Evolutionary conservation across 2,113 vertebrate species (phyloP).

Genomic region (Vombatus ursinus): DNA sequence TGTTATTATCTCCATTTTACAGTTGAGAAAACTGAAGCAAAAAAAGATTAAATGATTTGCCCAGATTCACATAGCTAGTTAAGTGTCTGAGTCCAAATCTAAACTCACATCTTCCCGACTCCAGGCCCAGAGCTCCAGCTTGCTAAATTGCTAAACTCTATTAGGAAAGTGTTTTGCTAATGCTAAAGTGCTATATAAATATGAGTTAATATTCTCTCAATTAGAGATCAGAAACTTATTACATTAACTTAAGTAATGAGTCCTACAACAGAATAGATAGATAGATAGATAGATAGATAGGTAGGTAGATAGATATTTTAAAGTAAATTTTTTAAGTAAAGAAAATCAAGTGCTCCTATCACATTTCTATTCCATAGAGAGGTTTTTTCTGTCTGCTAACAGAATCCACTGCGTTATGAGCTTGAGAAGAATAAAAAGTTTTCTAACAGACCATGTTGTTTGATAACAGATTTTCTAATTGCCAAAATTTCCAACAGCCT

Average conservation of each 20-base stretch:
- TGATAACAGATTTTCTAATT: not conserved
- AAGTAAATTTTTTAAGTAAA: too few relatives aligned
- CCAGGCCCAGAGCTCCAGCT: not conserved
- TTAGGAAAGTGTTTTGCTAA: not conserved
- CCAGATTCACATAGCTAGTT: not conserved
- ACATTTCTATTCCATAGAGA: not conserved
- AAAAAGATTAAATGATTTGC: not conserved
- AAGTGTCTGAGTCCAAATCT: not conserved
- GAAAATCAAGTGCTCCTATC: not conserved
- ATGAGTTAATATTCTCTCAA: not conserved
- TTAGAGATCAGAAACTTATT: not conserved
- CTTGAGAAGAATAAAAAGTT: not conserved
- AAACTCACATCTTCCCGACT: not conserved
- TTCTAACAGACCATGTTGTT: not conserved
- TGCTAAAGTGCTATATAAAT: not conserved
- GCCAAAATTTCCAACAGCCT: too few relatives aligned
- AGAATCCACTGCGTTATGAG: not conserved
- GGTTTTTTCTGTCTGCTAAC: not conserved
- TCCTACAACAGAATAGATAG: too few relatives aligned
- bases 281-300: too few relatives aligned
- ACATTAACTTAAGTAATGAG: not conserved
- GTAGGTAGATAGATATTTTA: too few relatives aligned
- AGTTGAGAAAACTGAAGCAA: not conserved
- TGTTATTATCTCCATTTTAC: not conserved
- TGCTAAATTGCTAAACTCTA: not conserved